These are phyloP conservation scores for Ormyrus pomaceus DNA, from an alignment of 2,888 invertebrate species.

Conservation along the genomic window DNA sequence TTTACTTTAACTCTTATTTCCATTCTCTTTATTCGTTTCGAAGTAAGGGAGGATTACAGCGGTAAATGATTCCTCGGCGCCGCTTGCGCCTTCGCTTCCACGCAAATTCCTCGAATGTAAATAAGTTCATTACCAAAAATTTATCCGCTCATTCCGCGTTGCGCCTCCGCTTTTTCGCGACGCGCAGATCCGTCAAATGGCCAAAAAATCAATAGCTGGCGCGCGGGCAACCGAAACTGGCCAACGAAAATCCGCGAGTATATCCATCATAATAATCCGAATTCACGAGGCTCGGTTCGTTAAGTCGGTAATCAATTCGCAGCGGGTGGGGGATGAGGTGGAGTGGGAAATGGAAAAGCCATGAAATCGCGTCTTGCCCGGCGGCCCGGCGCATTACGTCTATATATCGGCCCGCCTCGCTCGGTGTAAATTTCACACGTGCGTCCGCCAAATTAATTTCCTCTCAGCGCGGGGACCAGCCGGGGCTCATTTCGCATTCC, in stretches of 20 bases:
- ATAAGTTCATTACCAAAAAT: not conserved
- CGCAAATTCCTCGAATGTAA: not conserved
- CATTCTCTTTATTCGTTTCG: conserved; percentile 29
- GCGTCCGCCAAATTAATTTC: conserved; percentile 66
- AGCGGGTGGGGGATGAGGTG: too few species aligned
- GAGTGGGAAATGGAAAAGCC: conserved; percentile 14
- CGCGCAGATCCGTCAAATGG: too few species aligned
- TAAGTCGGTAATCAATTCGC: conserved; percentile 37
- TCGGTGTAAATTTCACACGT: conserved; percentile 53
- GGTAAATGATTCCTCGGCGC: conserved; percentile 34
- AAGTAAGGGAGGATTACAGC: conserved; percentile 19
- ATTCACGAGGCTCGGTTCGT: conserved; percentile 14
- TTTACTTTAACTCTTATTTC: conserved; percentile 45
- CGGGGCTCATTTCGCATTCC: conserved; percentile 65
- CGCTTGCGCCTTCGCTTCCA: not conserved
- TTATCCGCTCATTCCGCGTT: too few species aligned
- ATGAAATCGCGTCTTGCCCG: not conserved
- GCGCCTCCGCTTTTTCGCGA: too few species aligned
- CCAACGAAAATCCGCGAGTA: not conserved
- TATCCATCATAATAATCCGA: conserved; percentile 20
- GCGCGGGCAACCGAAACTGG: too few species aligned
- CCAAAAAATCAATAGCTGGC: too few species aligned
- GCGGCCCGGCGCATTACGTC: not conserved
- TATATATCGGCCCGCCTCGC: conserved; percentile 3
- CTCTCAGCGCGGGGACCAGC: conserved; percentile 38